A percentile compares a stretch with the other conserved stretches of the same genome.
Evolutionary conservation across 2,888 invertebrate genomes (phyloP).

Genomic region (Dynastes maya): DNA sequence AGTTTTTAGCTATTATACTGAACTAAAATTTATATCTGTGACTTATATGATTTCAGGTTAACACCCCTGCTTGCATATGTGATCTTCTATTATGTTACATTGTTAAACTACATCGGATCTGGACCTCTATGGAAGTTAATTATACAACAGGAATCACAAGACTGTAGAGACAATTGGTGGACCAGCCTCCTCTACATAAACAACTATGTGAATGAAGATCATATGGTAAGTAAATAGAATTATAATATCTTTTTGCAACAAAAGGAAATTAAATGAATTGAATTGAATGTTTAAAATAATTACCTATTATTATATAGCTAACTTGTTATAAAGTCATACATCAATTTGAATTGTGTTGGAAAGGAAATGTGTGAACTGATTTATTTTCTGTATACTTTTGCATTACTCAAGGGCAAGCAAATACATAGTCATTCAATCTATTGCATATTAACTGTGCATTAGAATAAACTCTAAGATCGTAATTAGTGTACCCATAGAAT

Average conservation of each 20-base stretch:
- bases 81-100: slow-evolving; percentile 74
- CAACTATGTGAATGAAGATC: slow-evolving; percentile 75
- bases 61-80: slow-evolving; percentile 74
- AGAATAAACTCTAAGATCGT: neutral
- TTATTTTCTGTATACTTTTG: no score
- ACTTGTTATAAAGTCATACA: no score
- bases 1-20: neutral
- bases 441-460: neutral
- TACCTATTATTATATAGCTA: no score
- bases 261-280: no score
- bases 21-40: neutral
- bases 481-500: neutral
- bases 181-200: slow-evolving; percentile 75
- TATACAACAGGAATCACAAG: slow-evolving; percentile 70
- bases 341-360: no score
- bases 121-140: slow-evolving; percentile 77
- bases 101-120: slow-evolving; percentile 74
- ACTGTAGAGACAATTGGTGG: slow-evolving; percentile 78
- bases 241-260: no score
- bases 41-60: slow-evolving; percentile 66
- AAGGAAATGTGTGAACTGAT: no score
- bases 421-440: neutral
- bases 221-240: slow-evolving; percentile 71
- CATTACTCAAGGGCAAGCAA: neutral
- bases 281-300: no score